Evolutionary conservation across 2,888 invertebrate species (phyloP).

Genomic region (Lasioglossum lativentre): DNA sequence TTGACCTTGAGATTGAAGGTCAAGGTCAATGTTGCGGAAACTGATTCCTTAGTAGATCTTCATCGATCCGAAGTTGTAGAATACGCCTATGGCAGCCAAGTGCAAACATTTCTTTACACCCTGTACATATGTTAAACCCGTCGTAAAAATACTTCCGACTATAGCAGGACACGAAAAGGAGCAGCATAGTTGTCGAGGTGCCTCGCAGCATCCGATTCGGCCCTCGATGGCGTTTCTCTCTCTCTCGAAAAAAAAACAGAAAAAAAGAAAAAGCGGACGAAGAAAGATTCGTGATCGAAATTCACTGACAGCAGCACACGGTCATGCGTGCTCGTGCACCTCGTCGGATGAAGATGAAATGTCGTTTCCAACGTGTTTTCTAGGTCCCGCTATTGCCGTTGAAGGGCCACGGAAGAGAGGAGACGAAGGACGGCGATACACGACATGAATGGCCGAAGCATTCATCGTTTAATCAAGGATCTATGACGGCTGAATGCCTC

Average conservation of each 20-base stretch:
- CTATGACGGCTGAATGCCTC: slow-evolving; percentile 81
- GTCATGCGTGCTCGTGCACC: slow-evolving; percentile 29
- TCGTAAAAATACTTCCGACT: not conserved
- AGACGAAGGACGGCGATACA: slow-evolving; percentile 44
- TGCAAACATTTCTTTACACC: too few species aligned
- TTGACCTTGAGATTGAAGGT: too few species aligned
- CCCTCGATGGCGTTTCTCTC: not conserved
- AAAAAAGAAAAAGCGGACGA: not conserved
- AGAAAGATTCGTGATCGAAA: slow-evolving; percentile 46
- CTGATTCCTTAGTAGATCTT: too few species aligned
- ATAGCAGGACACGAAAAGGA: not conserved
- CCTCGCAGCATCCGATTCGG: not conserved
- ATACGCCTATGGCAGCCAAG: too few species aligned
- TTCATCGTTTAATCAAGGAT: slow-evolving; percentile 83
- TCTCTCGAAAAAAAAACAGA: not conserved
- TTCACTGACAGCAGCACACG: slow-evolving; percentile 50
- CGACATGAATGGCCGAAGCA: slow-evolving; percentile 69
- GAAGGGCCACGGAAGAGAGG: slow-evolving; percentile 43
- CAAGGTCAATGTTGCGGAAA: too few species aligned
- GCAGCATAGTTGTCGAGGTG: not conserved
- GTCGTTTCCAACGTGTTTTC: slow-evolving; percentile 79
- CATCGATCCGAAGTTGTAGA: too few species aligned
- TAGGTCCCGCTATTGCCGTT: slow-evolving; percentile 58
- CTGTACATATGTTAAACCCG: not conserved
- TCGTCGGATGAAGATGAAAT: slow-evolving; percentile 70